Evolutionary conservation across 2,888 invertebrate species (phyloP).

Genomic region (Erannis defoliaria): DNA sequence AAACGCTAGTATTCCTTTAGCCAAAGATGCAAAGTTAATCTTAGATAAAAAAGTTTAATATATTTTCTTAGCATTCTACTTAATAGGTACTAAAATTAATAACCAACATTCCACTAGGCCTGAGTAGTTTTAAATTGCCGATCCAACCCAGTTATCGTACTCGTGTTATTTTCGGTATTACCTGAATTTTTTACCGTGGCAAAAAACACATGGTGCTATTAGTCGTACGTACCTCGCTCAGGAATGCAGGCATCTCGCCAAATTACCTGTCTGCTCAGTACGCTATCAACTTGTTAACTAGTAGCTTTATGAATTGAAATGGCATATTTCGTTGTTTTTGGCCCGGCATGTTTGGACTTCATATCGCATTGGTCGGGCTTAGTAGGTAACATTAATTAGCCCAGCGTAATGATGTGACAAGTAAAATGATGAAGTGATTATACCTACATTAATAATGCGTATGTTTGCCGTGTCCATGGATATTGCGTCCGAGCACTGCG

Average conservation of each 20-base stretch:
- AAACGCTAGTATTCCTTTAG: too few relatives aligned
- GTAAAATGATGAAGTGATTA: not conserved
- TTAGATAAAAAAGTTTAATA: too few relatives aligned
- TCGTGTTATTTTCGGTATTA: conserved; percentile 65
- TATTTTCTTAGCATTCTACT: too few relatives aligned
- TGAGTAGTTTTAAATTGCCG: conserved; percentile 27
- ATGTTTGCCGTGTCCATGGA: conserved; percentile 36
- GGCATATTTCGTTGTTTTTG: conserved; percentile 53
- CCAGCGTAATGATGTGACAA: not conserved
- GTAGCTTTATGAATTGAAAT: conserved; percentile 66
- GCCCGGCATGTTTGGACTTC: conserved; percentile 18
- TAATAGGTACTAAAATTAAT: too few relatives aligned
- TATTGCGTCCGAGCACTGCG: conserved; percentile 56
- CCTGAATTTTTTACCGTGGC: conserved; percentile 64
- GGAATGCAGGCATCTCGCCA: conserved; percentile 78
- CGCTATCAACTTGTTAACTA: conserved; percentile 62
- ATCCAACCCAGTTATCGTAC: conserved; percentile 32
- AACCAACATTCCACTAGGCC: conserved; percentile 14
- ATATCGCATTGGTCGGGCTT: too few relatives aligned
- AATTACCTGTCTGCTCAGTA: conserved; percentile 65
- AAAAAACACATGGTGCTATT: conserved; percentile 65
- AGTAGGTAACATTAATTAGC: too few relatives aligned
- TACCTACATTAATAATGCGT: not conserved
- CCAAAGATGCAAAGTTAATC: too few relatives aligned
- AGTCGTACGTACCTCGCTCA: conserved; percentile 59